Percentiles rank a stretch among this genome's conserved stretches.
Evolutionary conservation across 2,888 invertebrate genomes (phyloP).

Genomic region (Xylophagus ater): DNA sequence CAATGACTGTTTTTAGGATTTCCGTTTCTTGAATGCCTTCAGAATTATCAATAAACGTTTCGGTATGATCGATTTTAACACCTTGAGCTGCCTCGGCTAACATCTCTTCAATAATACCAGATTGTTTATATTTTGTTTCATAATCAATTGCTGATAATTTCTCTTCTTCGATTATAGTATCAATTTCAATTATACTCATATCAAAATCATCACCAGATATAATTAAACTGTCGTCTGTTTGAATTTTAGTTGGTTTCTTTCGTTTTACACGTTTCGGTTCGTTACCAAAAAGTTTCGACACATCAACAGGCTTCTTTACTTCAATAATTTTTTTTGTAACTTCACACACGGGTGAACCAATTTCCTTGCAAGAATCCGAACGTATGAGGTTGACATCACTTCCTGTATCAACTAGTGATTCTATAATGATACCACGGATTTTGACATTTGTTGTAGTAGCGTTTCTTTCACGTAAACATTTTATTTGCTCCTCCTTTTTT

Average conservation of each 20-base stretch:
- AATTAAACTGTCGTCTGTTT: conserved; percentile 45
- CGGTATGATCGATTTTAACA: conserved; percentile 15
- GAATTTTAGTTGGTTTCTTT: conserved; percentile 37
- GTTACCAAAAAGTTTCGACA: conserved; percentile 47
- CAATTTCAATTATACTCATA: conserved; percentile 20
- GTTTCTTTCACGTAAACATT: too few species aligned
- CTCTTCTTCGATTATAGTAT: conserved; percentile 7
- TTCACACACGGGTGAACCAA: too few species aligned
- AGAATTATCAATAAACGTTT: neutral
- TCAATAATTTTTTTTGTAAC: conserved; percentile 35
- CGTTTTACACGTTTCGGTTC: conserved; percentile 47
- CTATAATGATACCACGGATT: too few species aligned
- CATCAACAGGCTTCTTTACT: conserved; percentile 39
- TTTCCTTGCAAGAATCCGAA: too few species aligned
- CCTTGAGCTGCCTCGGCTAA: conserved; percentile 28
- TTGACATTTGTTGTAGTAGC: too few species aligned
- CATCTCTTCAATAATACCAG: conserved; percentile 28
- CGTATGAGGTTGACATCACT: too few species aligned
- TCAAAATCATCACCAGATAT: conserved; percentile 48
- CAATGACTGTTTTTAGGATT: neutral
- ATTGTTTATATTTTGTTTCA: conserved; percentile 19
- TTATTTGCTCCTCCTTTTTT: too few species aligned
- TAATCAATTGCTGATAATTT: conserved; percentile 10
- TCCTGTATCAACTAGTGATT: too few species aligned
- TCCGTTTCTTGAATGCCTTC: conserved; percentile 5